phyloP scores from a whole-genome alignment of 2,797 vertebrate genomes.

The Buphagus erythrorhynchus region DNA sequence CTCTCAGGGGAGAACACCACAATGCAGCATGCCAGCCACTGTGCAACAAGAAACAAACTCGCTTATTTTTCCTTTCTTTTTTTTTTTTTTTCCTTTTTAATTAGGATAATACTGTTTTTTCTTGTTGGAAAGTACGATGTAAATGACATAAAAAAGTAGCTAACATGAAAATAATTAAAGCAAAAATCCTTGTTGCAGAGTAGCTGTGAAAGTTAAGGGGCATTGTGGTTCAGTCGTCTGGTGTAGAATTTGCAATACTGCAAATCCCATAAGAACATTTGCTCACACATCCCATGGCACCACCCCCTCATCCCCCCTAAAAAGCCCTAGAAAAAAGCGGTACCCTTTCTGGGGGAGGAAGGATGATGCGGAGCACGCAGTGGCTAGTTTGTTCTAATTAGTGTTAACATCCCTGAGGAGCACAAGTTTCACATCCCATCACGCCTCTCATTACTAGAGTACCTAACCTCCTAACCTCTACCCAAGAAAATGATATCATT shows the following conservation, averaged over 20 bases:
- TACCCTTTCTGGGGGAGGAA: neutral
- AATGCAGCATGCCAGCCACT: neutral
- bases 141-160: neutral
- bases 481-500: slow-evolving; percentile 28
- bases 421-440: neutral
- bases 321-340: neutral
- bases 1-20: neutral
- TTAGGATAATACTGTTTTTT: neutral
- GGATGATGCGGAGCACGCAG: neutral
- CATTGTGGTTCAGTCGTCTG: neutral
- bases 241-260: neutral
- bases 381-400: neutral
- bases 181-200: neutral
- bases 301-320: accelerated
- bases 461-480: neutral
- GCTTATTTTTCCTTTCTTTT: accelerated
- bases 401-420: neutral
- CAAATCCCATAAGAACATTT: neutral
- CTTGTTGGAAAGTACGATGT: neutral
- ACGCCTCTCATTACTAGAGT: neutral
- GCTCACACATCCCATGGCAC: neutral
- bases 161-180: neutral
- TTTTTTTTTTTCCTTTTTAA: too few species aligned
- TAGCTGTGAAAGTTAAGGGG: neutral
- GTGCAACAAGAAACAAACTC: neutral